A percentile compares a stretch with the other conserved stretches of the same genome.
Evolutionary conservation across 2,888 invertebrate species (phyloP).

Genomic region (Hesperia comma): DNA sequence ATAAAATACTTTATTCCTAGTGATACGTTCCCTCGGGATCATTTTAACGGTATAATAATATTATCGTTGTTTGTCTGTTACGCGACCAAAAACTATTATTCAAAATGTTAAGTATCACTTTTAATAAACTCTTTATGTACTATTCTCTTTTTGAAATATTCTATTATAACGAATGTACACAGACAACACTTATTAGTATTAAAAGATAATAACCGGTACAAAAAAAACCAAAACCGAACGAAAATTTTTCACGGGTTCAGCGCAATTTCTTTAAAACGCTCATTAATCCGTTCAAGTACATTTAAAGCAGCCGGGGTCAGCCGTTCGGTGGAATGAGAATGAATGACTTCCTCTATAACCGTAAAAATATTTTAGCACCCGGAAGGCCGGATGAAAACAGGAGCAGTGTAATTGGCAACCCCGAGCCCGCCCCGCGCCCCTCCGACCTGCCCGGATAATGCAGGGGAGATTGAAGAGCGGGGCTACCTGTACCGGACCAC

Average conservation of each 20-base stretch:
- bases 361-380: conserved; percentile 46
- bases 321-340: conserved; percentile 35
- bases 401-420: conserved; percentile 57
- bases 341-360: conserved; percentile 42
- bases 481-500: not conserved
- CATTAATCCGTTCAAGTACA: conserved; percentile 25
- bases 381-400: conserved; percentile 42
- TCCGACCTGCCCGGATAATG: conserved; percentile 72
- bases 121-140: too few species aligned
- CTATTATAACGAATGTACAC: too few species aligned
- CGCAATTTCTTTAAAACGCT: conserved; percentile 24
- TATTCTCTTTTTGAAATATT: too few species aligned
- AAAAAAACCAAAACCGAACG: conserved; percentile 7
- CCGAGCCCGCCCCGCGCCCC: conserved; percentile 65
- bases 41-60: too few species aligned
- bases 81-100: too few species aligned
- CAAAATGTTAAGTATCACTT: too few species aligned
- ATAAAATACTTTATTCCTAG: too few species aligned
- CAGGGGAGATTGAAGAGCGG: conserved; percentile 59
- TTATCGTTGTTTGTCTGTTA: too few species aligned
- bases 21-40: too few species aligned
- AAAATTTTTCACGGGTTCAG: conserved; percentile 4
- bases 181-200: too few species aligned
- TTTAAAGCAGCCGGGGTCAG: conserved; percentile 19
- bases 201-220: not conserved